Evolutionary conservation across 2,113 vertebrate species (phyloP).

Genomic region (Chlorodrepanis virens): DNA sequence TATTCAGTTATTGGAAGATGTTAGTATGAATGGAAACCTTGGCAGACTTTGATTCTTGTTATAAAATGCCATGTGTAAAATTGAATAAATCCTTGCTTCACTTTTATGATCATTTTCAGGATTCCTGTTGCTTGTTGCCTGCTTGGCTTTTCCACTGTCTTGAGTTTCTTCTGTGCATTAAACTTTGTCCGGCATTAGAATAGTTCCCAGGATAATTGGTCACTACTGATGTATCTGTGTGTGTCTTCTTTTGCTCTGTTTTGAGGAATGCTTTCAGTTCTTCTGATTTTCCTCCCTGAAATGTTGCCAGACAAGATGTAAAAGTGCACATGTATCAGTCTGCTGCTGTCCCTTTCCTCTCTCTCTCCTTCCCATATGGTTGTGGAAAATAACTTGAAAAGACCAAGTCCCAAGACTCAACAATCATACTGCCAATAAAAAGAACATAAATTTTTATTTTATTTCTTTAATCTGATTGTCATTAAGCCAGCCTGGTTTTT

Average conservation of each 20-base stretch:
- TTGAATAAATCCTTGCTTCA: neutral
- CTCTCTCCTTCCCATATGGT: neutral
- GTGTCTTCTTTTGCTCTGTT: neutral
- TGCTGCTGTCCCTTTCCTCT: neutral
- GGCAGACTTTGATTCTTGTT: neutral
- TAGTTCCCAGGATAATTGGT: neutral
- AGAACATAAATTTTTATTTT: slow-evolving; percentile 53
- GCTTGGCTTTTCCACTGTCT: slow-evolving; percentile 48
- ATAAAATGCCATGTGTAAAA: neutral
- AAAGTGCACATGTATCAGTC: neutral
- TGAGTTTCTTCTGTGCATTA: slow-evolving; percentile 32
- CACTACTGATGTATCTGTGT: neutral
- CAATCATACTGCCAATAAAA: slow-evolving; percentile 35
- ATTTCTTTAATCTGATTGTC: slow-evolving; percentile 63
- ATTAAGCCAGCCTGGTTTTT: slow-evolving; percentile 20
- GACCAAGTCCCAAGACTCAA: neutral
- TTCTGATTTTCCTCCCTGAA: neutral
- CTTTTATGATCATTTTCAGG: neutral
- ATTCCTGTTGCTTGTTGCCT: slow-evolving; percentile 9
- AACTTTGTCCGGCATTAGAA: neutral
- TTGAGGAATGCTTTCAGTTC: neutral
- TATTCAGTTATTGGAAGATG: neutral
- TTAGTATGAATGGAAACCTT: neutral
- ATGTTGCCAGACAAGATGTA: neutral
- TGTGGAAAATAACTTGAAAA: slow-evolving; percentile 22